Evolutionary conservation across 2,797 vertebrate species (phyloP), one percentile per base, ranked within the genome.

Genomic region (Natrix natrix): DNA sequence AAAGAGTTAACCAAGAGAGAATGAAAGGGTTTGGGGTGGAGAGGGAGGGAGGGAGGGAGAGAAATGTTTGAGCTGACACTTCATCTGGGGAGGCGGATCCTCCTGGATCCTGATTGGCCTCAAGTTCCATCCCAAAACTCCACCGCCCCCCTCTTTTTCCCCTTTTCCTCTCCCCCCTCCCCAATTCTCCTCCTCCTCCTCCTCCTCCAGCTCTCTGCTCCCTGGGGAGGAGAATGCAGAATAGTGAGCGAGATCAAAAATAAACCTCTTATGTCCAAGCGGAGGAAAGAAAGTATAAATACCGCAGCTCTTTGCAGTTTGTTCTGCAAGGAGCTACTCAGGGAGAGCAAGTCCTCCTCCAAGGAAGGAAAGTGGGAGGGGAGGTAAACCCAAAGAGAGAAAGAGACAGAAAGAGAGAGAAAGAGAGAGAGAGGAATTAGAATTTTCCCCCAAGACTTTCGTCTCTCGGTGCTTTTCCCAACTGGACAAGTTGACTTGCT

Each of bases 211-310:
- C 97, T 97, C 97, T 97, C 98, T 98, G 98, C 97, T 97, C 97
- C 97, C 98, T 98, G 98, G 98, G 99, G 99, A 98, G 99, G 99
- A 98, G 98, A 98, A 97, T 98, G 97, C 96, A 96, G 95, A 98
- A 97, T 98, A 98, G 97, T 97, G 96, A 97, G 97, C 97, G 98
- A 97, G 98, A 98, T 99, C 98, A 98, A 98, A 99, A 99, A 98
- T 99, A 98, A 98, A 98, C 98, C 98, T 98, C 98, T 98, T 98
- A 96, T 98, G 98, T 98, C 98, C 98, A 98, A 98, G 97, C 98
- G 97, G 97, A 97, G 97, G 98, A 97, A 97, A 97, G 97, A 98
- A 97, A 95, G 98, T 99, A 99, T 99, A 99, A 99, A 99, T 99
- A 99, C 97, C 96, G 97, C 97, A 95, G 97, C 96, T 96, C 95